These are phyloP conservation scores for Platerodrilus igneus DNA, from an alignment of 2,888 invertebrate species.

Conservation along the genomic window DNA sequence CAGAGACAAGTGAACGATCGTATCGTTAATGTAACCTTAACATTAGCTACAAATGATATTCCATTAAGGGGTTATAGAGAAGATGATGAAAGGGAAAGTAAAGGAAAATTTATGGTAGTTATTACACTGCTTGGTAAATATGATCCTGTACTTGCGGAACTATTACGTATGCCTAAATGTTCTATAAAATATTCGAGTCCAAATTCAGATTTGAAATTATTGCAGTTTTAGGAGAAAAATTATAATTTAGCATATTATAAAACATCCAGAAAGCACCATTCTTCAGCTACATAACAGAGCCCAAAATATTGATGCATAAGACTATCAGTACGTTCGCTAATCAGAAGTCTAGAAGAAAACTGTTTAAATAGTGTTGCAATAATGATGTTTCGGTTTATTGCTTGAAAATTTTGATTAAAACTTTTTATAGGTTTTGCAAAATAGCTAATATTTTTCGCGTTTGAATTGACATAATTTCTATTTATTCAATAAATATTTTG, in stretches of 20 bases:
- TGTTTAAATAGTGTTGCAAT: too few species aligned
- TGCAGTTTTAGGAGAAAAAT: not conserved
- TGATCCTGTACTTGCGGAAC: conserved; percentile 4
- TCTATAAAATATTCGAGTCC: conserved; percentile 1
- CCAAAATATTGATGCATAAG: too few species aligned
- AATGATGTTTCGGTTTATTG: too few species aligned
- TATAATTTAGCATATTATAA: not conserved
- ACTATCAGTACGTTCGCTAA: too few species aligned
- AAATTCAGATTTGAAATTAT: too few species aligned
- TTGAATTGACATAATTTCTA: too few species aligned
- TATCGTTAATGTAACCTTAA: conserved; percentile 1
- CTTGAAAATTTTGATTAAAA: too few species aligned
- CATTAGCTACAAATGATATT: not conserved
- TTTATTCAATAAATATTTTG: too few species aligned
- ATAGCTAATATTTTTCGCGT: too few species aligned
- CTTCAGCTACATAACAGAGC: too few species aligned
- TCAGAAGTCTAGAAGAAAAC: too few species aligned
- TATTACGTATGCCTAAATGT: not conserved
- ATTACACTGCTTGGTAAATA: not conserved
- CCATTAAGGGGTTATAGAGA: not conserved
- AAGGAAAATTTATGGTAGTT: conserved; percentile 1
- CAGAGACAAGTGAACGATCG: not conserved
- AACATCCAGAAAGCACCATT: not conserved
- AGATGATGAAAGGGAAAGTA: not conserved
- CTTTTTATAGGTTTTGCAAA: too few species aligned